phyloP scores from a whole-genome alignment of 35 echinoderm and acorn worm species.

The Holothuria glaberrima region DNA sequence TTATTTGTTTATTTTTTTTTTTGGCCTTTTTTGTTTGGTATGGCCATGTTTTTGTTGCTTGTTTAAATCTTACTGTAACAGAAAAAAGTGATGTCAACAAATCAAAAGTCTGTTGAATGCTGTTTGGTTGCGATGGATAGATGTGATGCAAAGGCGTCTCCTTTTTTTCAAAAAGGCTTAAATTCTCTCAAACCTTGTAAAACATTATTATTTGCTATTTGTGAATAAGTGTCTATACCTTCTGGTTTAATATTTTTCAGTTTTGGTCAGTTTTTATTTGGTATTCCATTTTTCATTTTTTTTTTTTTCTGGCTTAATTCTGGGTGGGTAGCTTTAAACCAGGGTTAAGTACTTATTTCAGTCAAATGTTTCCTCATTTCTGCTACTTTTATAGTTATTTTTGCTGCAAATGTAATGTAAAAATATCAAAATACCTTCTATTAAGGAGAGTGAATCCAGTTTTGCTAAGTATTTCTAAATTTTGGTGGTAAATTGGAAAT shows the following conservation, averaged over 20 bases:
- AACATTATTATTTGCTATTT: conserved; percentile 5
- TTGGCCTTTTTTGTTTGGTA: not conserved
- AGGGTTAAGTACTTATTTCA: conserved; percentile 40
- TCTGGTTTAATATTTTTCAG: conserved; percentile 24
- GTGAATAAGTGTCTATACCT: conserved; percentile 2
- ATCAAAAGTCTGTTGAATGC: no score
- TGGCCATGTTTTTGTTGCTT: no score
- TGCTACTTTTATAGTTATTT: not conserved
- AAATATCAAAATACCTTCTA: no score
- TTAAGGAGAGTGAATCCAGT: no score
- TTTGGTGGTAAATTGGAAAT: no score
- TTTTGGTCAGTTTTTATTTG: conserved; percentile 38
- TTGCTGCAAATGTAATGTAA: not conserved
- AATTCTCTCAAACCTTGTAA: conserved; percentile 30
- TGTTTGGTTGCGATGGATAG: no score
- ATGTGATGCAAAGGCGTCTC: no score
- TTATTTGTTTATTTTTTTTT: conserved; percentile 1
- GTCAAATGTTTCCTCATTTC: not conserved
- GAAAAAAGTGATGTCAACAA: no score
- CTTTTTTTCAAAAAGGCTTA: conserved; percentile 6
- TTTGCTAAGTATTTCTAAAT: no score
- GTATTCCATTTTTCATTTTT: conserved; percentile 29
- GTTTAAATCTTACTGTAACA: no score
- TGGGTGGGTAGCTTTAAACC: conserved; percentile 28
- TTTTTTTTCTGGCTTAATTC: conserved; percentile 35